Evolutionary conservation across 2,888 invertebrate genomes (phyloP).

Genomic region (Mimachlamys varia): DNA sequence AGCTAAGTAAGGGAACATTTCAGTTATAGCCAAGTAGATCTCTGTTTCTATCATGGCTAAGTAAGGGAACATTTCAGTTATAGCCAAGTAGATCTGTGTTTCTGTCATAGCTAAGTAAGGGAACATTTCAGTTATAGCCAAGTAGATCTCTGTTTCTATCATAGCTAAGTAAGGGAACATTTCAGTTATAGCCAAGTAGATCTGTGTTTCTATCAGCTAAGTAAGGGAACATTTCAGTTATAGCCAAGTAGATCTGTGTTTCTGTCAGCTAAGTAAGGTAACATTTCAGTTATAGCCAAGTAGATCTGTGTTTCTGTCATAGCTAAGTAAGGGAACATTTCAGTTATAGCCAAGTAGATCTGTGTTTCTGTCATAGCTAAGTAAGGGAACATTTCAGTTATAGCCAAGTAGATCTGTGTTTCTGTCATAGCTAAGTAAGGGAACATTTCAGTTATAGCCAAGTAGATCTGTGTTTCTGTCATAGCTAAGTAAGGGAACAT

Average conservation of each 20-base stretch:
- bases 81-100: neutral
- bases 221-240: neutral
- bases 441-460: slow-evolving; percentile 94
- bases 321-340: slow-evolving; percentile 89
- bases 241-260: too few species aligned
- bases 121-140: neutral
- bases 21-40: slow-evolving; percentile 96
- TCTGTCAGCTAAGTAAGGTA: neutral
- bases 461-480: slow-evolving; percentile 86
- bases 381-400: slow-evolving; percentile 83
- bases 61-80: slow-evolving; percentile 83
- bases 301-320: slow-evolving; percentile 94
- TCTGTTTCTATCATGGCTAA: slow-evolving; percentile 96
- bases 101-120: slow-evolving; percentile 90
- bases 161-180: slow-evolving; percentile 82
- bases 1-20: slow-evolving; percentile 83
- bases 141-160: too few species aligned
- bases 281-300: slow-evolving; percentile 98
- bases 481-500: neutral
- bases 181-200: slow-evolving; percentile 97
- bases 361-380: slow-evolving; percentile 87
- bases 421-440: too few species aligned
- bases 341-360: neutral
- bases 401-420: too few species aligned
- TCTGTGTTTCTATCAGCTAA: slow-evolving; percentile 55